These are phyloP conservation scores for Capra hircus DNA, from an alignment of 2,113 vertebrate species.

Conservation along the genomic window DNA sequence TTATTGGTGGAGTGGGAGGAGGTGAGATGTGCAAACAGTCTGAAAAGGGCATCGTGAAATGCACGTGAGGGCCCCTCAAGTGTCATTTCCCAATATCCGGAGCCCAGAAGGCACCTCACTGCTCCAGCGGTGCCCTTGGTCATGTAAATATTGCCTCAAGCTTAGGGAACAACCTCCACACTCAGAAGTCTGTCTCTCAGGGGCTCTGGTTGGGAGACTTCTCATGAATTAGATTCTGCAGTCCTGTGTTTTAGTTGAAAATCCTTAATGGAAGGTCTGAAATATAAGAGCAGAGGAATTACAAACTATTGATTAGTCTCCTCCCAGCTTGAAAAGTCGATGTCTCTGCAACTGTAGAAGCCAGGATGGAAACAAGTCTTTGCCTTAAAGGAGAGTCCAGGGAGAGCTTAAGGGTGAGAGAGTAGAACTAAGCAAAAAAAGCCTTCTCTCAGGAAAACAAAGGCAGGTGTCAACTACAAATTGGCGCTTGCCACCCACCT, in stretches of 20 bases:
- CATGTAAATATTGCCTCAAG: not conserved
- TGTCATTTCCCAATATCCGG: not conserved
- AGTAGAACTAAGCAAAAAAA: not conserved
- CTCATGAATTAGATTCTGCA: not conserved
- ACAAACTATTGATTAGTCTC: not conserved
- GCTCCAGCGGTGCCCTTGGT: too few species aligned
- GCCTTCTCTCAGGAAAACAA: too few species aligned
- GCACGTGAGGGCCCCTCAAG: too few species aligned
- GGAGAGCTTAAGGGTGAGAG: not conserved
- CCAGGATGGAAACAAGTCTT: not conserved
- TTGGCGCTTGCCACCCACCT: not conserved
- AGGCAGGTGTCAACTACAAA: not conserved
- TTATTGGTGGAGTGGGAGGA: not conserved
- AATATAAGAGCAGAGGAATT: not conserved
- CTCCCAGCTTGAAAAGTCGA: not conserved
- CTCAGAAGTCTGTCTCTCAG: not conserved
- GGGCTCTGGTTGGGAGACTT: not conserved
- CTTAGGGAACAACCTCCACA: not conserved
- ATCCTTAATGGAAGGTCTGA: not conserved
- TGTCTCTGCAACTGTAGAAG: not conserved
- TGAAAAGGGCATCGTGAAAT: not conserved
- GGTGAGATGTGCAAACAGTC: too few species aligned
- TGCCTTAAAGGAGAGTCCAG: not conserved
- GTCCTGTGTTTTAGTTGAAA: not conserved
- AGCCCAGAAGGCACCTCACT: not conserved